Evolutionary conservation across 2,113 vertebrate genomes (phyloP), one percentile per base, ranked within the genome.

Genomic region (Istiophorus platypterus): DNA sequence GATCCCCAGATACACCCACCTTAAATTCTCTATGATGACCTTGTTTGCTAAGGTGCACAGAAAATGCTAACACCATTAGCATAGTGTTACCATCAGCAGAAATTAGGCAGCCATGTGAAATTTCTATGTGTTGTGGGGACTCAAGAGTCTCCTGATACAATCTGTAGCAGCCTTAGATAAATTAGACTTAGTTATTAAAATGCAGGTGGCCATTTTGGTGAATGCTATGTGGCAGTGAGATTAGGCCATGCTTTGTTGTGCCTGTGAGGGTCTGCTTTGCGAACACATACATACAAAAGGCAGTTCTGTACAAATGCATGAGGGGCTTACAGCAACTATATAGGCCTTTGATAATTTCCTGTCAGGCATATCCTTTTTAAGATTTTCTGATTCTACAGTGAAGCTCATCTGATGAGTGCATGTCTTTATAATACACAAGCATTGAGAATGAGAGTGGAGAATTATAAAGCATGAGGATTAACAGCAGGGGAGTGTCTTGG

Each of bases 21-120:
- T 49, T 56, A 86, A 90, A 68, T 64, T 41, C 39, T 39, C 59
- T 74, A 61, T 81, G 79, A 91, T 90, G 69, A 82, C 79, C 37
- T 85, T 78, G 70, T 92, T 91, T 82, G 76, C 75, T 84, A 82
- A 87, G 66, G 80, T 83, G 82, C 79, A 79, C 67, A 71, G 86
- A 85, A 88, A 89, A 83, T 81, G 78, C 72, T 41, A 78, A 70
- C 76, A 63, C 62, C 72, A 91, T 94, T 94, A 91, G 87, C 92
- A 92, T 93, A 93, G 82, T 71, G 73, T 84, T 70, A 61, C 81
- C 83, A 86, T 93, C 89, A 93, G 92, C 92, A 91, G 83, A 92
- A 91, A 76, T 61, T 58, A 85, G 81, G 77, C 74, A 68, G 76
- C 68, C 66, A 62, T 87, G 80, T 69, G 64, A 77, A 87, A 86